Evolutionary conservation across 92 coral and sea anemone species (phyloP), one percentile per base, ranked within the genome.

Genomic region (Plumapathes pennacea): DNA sequence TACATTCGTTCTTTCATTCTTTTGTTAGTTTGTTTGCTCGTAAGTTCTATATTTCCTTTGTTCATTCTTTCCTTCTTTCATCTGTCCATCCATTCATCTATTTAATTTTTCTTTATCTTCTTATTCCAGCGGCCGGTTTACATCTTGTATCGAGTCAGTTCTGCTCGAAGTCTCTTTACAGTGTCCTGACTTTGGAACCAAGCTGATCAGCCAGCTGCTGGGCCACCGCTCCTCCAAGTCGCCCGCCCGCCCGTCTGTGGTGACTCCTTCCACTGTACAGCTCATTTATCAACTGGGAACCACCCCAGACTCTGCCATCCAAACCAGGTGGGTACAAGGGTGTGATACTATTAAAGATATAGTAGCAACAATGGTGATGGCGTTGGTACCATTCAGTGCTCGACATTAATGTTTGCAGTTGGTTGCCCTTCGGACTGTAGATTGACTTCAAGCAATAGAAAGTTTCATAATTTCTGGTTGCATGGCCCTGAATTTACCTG

Each of bases 271-370:
- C 12, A 57, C 90, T 27, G 81, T 87, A 42, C 92, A 92, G 54
- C 90, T 92, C 17, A 62, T 92, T n/a, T 92, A 72, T 64, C 90
- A 85, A 40, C 81, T 92, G 34, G 95, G 89, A 14, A 83, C 76
- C 33, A 39, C 81, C 5, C 62, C 56, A 28, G 96, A 90, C 32
- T 68, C 76, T 58, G 69, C 71, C 10, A 69, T 64, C 26, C 61
- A 67, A 62, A 57, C 54, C 54, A 78, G 85, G 85, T 78, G 10
- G 20, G 64, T n/a, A n/a, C n/a, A n/a, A n/a, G n/a, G n/a, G n/a
- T n/a, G n/a, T n/a, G n/a, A n/a, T n/a, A n/a, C n/a, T n/a, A n/a
- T n/a, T n/a, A n/a, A n/a, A n/a, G n/a, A n/a, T n/a, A n/a, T n/a
- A n/a, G n/a, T n/a, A n/a, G n/a, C n/a, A n/a, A n/a, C n/a, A n/a